Conservation (phyloP, 2,888 invertebrate genomes). For the Tipula vernalis region DNA sequence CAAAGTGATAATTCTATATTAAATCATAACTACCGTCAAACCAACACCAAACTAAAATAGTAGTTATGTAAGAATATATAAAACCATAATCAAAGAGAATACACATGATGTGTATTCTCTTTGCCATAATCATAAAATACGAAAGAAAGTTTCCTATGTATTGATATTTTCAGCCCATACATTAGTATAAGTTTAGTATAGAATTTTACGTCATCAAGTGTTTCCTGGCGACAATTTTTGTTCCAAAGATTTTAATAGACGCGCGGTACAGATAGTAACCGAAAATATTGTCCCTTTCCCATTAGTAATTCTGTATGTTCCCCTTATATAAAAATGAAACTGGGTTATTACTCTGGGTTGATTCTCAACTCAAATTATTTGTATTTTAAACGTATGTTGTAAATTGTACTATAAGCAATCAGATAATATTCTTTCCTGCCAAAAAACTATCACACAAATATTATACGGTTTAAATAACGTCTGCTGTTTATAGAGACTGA, state of each 20-base stretch:
- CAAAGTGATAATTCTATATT: neutral
- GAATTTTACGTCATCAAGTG: neutral
- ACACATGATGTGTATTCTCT: too few relatives aligned
- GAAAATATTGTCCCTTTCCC: neutral
- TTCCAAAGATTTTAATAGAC: neutral
- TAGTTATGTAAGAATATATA: neutral
- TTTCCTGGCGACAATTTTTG: neutral
- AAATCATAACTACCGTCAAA: neutral
- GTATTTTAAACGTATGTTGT: neutral
- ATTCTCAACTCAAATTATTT: neutral
- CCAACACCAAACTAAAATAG: neutral
- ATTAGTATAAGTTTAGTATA: neutral
- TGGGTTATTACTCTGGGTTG: too few relatives aligned
- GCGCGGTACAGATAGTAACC: neutral
- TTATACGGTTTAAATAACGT: neutral
- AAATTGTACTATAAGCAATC: neutral
- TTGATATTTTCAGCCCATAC: neutral
- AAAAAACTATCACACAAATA: neutral
- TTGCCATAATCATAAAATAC: neutral
- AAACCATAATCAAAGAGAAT: neutral
- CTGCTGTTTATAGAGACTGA: neutral
- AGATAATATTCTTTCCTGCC: neutral
- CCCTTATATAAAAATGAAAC: neutral
- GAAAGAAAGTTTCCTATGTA: neutral
- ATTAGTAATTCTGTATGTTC: neutral